These are phyloP conservation scores for Sitta carolinensis DNA, from an alignment of 2,797 vertebrate species.

Conservation along the genomic window DNA sequence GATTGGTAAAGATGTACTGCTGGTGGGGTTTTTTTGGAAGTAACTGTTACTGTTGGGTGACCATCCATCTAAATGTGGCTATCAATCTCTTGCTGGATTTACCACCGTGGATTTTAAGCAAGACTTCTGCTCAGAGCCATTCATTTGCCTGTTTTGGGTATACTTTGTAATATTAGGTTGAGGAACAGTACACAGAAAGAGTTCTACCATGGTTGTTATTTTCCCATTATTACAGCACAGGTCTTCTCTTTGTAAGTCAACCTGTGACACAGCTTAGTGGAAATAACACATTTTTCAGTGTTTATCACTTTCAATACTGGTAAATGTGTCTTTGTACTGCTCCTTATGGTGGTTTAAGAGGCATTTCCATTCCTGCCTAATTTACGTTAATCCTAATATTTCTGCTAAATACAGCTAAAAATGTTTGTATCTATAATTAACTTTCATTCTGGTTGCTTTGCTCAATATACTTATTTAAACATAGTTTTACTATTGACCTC, in stretches of 20 bases:
- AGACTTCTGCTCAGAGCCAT: neutral
- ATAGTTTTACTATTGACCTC: neutral
- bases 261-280: neutral
- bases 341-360: neutral
- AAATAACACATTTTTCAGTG: neutral
- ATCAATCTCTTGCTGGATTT: neutral
- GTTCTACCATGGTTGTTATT: neutral
- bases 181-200: neutral
- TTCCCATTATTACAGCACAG: neutral
- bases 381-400: neutral
- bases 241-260: neutral
- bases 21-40: neutral
- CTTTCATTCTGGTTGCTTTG: neutral
- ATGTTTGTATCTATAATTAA: neutral
- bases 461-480: neutral
- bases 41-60: neutral
- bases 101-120: neutral
- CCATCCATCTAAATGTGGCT: neutral
- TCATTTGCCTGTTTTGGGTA: neutral
- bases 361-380: neutral
- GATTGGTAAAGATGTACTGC: neutral
- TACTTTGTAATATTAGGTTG: neutral
- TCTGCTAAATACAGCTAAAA: neutral
- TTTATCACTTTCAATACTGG: neutral
- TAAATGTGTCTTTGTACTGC: neutral